Base-by-base conservation (phyloP, 2,888 invertebrate genomes). In the Drosophila lutescens region DNA sequence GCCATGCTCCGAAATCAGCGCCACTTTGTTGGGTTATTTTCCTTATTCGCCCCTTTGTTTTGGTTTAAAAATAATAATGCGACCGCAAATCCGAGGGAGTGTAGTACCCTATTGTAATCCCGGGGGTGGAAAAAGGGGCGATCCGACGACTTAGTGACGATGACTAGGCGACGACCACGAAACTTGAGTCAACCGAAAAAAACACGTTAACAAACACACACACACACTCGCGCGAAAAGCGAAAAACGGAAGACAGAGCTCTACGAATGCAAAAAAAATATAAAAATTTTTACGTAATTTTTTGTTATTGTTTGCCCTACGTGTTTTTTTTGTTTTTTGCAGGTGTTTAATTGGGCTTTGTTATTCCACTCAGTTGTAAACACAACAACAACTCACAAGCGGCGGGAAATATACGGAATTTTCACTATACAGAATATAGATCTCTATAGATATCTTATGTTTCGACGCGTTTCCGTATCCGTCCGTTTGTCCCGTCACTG, bases 1-100 rank as follows among this genome's bases (percentile, higher is more conserved):
- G 92, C 89, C 92, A 92, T 92, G 62, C 72, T 79, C 57, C 76
- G 71, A 63, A 61, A 57, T 74, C 67, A 71, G 67, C 68, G 84
- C 61, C 74, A 70, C 80, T 81, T 44, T 57, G 67, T 77, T 74
- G 49, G 8, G 44, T 9, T 65, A 43, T 44, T 55, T 13, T 23
- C 23, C 13, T 23, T 7, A 13, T 13, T 12, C 17, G 5, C 26
- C 7, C 10, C 9, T 20, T 12, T 15, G 7, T 47, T 55, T 50
- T 20, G 12, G 1, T 4, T 36, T 23, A 55, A n/a, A 12, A n/a
- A n/a, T 13, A 26, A 26, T 26, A 26, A 26, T n/a, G 12, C 12
- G 30, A 30, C 30, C 30, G 30, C 30, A 30, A 30, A 30, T 30
- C 30, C 30, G 30, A 30, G 30, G 30, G 30, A 30, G 30, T 30